Evolutionary conservation across 1,140 invertebrate genomes (phyloP).

Genomic region (Ectropis grisescens): DNA sequence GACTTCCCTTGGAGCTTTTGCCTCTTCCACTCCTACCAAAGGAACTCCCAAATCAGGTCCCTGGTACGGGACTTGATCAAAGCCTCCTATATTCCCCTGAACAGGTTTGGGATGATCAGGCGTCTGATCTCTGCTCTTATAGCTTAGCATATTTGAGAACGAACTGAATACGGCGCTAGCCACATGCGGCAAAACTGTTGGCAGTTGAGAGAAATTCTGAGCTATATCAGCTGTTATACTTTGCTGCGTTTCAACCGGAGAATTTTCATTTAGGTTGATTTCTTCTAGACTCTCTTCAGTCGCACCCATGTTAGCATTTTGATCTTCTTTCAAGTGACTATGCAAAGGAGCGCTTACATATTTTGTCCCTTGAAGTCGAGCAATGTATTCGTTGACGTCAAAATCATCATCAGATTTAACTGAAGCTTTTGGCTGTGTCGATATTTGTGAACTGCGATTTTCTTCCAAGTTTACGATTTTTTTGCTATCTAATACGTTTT

Average conservation of each 20-base stretch:
- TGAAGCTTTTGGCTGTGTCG: slow-evolving; percentile 21
- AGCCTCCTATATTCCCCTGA: background rate
- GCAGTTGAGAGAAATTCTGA: slow-evolving; percentile 71
- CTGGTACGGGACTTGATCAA: background rate
- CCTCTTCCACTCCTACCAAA: slow-evolving; percentile 19
- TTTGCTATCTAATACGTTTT: slow-evolving; percentile 7
- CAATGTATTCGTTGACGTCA: slow-evolving; percentile 63
- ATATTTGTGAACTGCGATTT: slow-evolving; percentile 6
- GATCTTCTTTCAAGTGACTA: slow-evolving; percentile 27
- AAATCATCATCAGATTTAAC: slow-evolving; percentile 56
- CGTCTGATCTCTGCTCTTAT: slow-evolving; percentile 43
- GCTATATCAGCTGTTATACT: slow-evolving; percentile 69
- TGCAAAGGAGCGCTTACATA: slow-evolving; percentile 51
- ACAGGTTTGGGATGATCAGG: slow-evolving; percentile 22
- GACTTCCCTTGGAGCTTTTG: slow-evolving; percentile 17
- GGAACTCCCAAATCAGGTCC: slow-evolving; percentile 7
- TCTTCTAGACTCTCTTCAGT: slow-evolving; percentile 53
- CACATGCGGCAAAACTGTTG: slow-evolving; percentile 66
- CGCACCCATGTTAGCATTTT: slow-evolving; percentile 25
- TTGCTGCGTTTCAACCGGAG: slow-evolving; percentile 38
- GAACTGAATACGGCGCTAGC: slow-evolving; percentile 72
- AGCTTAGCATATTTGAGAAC: slow-evolving; percentile 68
- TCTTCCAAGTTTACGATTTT: slow-evolving; percentile 9
- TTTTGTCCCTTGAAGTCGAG: slow-evolving; percentile 51
- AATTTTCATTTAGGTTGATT: slow-evolving; percentile 53